Percentiles rank a stretch among this genome's conserved stretches.
phyloP scores from a whole-genome alignment of 2,797 vertebrate species.

The Xerus rutilus region DNA sequence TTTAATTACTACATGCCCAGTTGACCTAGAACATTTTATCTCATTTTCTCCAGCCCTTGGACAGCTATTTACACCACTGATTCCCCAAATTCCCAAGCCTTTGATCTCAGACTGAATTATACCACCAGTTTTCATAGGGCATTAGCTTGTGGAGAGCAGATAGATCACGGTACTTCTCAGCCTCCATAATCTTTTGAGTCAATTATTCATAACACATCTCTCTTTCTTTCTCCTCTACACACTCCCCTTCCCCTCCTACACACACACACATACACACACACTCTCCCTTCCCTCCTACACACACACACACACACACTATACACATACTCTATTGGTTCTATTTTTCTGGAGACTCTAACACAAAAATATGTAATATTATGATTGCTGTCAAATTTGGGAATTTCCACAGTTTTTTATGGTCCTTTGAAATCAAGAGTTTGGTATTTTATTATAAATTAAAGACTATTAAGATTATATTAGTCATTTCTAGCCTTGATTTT shows the following conservation, averaged over 20 bases:
- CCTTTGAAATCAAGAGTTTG: neutral
- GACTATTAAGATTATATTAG: neutral
- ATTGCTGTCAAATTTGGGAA: neutral
- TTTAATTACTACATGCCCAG: neutral
- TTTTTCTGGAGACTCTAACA: neutral
- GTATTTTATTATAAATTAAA: constrained; percentile 7
- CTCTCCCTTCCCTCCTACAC: too few relatives aligned
- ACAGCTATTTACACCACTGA: neutral
- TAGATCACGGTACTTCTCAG: too few relatives aligned
- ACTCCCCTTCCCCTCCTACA: rapidly evolving
- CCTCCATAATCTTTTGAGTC: neutral
- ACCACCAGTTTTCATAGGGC: neutral
- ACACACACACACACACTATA: neutral
- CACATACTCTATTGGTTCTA: neutral
- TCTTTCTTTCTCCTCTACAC: neutral
- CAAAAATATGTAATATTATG: neutral
- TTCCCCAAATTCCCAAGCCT: neutral
- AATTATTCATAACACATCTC: neutral
- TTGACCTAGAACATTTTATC: neutral
- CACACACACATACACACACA: neutral
- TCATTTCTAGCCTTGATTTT: constrained; percentile 18
- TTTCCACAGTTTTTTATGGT: neutral
- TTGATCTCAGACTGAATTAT: neutral
- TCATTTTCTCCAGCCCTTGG: neutral
- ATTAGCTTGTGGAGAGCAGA: too few relatives aligned